Base-by-base conservation (phyloP, 2,113 vertebrate species). In the pig (Sus scrofa) region DNA sequence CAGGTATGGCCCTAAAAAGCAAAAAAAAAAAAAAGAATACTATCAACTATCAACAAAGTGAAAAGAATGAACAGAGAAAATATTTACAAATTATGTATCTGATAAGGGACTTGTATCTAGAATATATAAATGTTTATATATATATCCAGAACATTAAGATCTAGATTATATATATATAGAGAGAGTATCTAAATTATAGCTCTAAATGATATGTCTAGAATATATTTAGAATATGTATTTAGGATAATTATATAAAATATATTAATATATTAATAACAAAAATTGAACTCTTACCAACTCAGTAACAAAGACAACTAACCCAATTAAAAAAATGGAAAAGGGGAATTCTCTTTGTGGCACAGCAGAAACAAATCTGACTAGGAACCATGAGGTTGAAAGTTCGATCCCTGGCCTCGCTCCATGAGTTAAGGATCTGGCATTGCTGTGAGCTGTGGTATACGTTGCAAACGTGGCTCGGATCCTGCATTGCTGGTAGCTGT, bases 51-150 rank as follows among this genome's bases (percentile, higher is more conserved):
- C 34, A 60, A 63, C 67, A 68, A 79, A 89, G 24, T 75, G 73
- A 79, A 89, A 62, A 85, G 39, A 91, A 62, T 8, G 20, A 16
- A 50, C 14, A 74, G 44, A 70, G 19, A 87, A 91, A 77, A 77
- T 73, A 73, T n/a, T 34, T 87, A 9, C 58, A 67, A 93, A 73
- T 95, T 50, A 73, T 54, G 14, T 79, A 65, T 74, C 70, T 52
- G 60, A 79, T 60, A 95, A 89, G 73, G 50, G n/a, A 56, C n/a
- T n/a, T 70, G 13, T 63, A 82, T 86, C 60, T 89, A 86, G 11
- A 89, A 79, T 63, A 52, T 16, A 52, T 7, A 86, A 79, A 58
- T 18, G 54, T 26, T 93, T 58, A 56, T 13, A 50, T 58, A 30
- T 62, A n/a, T n/a, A n/a, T n/a, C 81, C 58, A 32, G 75, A 90